Base-by-base conservation (phyloP, 1,140 invertebrate species). In the Leptinotarsa defecta region DNA sequence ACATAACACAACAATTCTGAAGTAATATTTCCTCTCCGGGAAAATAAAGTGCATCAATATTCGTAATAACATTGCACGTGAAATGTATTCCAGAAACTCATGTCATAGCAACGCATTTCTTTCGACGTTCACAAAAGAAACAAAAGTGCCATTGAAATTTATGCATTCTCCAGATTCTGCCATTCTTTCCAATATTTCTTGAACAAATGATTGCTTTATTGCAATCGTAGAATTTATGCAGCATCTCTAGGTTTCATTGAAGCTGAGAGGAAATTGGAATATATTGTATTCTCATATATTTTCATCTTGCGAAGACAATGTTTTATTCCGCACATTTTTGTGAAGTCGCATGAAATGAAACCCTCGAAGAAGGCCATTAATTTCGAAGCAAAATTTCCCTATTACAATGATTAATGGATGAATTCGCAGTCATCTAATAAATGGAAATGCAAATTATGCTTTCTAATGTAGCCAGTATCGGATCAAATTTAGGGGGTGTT, bases 221-320 rank as follows among this genome's bases (percentile, higher is more conserved):
- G 17, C 52, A 57, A 57, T 17, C 52, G 3, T 17, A 57, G 52
- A 57, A 57, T 57, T n/a, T 57, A 57, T 57, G 17, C 52, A 19
- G 52, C 52, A 57, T 57, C 52, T 19, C 52, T 57, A 57, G 24
- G 20, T 43, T 27, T 68, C 27, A 68, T 68, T 68, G 65, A 68
- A 68, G 27, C n/a, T 15, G 5, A 1, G 24, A 24, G 17, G 11
- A 22, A n/a, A 68, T 27, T 68, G 19, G n/a, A 43, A 68, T 68
- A 22, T 68, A 68, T 68, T 68, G 65, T 68, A 24, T 68, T 68
- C 27, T 68, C 65, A 68, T 68, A 27, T 68, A 34, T 68, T 68
- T 17, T 24, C 24, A 68, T 27, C 65, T 68, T 3, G 17, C n/a
- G n/a, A 57, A 57, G 52, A 57, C 8, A 43, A 3, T 43, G 4